phyloP scores from a whole-genome alignment of 2,113 vertebrate species.

The Petrocephalus zakoni region DNA sequence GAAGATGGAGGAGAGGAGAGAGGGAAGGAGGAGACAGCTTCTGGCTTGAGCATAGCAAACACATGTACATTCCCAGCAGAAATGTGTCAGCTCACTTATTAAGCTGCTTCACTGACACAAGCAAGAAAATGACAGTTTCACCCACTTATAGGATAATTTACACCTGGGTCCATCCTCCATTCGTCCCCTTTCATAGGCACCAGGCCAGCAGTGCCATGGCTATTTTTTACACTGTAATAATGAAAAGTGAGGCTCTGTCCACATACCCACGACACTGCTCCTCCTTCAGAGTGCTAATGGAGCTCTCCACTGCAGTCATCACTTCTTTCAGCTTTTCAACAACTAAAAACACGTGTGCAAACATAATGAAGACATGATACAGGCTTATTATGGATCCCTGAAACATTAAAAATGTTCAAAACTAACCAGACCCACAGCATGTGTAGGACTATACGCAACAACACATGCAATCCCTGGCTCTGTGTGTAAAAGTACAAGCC shows the following conservation, averaged over 20 bases:
- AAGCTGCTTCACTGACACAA: neutral
- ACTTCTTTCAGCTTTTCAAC: constrained; percentile 78
- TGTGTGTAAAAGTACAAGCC: neutral
- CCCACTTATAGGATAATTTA: neutral
- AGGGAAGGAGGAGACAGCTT: neutral
- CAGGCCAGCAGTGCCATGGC: neutral
- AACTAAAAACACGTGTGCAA: constrained; percentile 56
- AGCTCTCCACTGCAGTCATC: constrained; percentile 81
- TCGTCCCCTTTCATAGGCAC: neutral
- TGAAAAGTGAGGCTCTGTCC: neutral
- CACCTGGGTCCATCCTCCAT: neutral
- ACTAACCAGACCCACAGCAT: neutral
- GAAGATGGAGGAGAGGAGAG: neutral
- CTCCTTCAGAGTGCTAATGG: constrained; percentile 76
- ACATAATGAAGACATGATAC: neutral
- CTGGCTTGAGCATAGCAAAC: neutral
- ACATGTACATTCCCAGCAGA: neutral
- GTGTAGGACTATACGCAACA: neutral
- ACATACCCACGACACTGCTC: constrained; percentile 73
- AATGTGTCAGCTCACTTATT: neutral
- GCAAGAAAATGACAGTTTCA: neutral
- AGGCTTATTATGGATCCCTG: neutral
- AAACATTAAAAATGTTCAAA: neutral
- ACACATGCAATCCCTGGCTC: neutral
- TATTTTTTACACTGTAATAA: neutral